Base-by-base conservation (phyloP, 2,888 invertebrate genomes). In the Lithophane semibrunnea region DNA sequence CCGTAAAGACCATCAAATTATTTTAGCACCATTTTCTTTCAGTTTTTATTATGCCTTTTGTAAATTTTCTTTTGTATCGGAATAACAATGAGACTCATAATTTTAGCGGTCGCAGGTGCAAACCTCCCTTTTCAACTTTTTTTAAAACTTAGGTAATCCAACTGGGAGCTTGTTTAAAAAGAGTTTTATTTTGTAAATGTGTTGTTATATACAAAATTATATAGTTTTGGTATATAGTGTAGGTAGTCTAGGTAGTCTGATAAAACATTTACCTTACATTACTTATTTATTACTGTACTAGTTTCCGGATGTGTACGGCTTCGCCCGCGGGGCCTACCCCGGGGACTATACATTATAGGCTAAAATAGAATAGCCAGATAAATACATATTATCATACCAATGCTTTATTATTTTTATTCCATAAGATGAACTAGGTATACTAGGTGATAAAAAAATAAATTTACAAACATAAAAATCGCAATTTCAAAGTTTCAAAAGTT, bases 1-100 rank as follows among this genome's bases (percentile, higher is more conserved):
- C 52, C 47, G 44, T 49, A 13, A 81, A 56, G 0, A 73, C 49
- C 29, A 24, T 21, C 2, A 73, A 79, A 73, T 70, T 60, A 54
- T 64, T 16, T 44, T 18, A 56, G 12, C 44, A 63, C 13, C n/a
- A 29, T 64, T 73, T 58, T 73, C 18, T 29, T 44, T 49, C 42
- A 13, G 12, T 66, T 77, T 68, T 64, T 24, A 66, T 29, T n/a
- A 29, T 10, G 60, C 21, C 24, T 18, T 56, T 69, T 75, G 24
- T 70, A 5, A 49, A 44, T 56, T 13, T 47, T 16, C 13, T 13
- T 13, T 13, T 47, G 63, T 73, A 47, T n/a, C 18, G 29, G 44
- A 65, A 61, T 71, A 79, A 69, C 47, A 82, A 84, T 44, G 44
- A 52, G n/a, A 16, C 52, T 66, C 65, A 75, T 73, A 58, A 72